Conservation (phyloP, 2,113 vertebrate genomes). For the Rhynchomys soricoides region DNA sequence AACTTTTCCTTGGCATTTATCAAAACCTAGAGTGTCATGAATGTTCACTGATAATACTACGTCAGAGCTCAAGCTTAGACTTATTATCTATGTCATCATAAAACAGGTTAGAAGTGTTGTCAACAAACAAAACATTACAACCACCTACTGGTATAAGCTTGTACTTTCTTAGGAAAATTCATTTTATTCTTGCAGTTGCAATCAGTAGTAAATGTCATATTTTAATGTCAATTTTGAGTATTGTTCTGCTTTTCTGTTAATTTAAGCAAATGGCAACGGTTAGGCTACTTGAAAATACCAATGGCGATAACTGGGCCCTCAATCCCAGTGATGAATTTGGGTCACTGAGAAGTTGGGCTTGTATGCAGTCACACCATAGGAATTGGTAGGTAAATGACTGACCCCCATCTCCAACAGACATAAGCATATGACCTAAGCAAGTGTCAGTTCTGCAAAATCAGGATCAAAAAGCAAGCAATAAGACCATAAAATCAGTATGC, state of each 20-base stretch:
- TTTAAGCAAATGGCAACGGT: constrained; percentile 39
- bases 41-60: constrained; percentile 24
- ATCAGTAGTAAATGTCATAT: constrained; percentile 39
- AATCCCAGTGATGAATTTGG: neutral
- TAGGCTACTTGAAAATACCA: constrained; percentile 25
- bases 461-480: constrained; percentile 41
- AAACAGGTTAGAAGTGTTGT: constrained; percentile 15
- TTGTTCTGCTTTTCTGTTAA: constrained; percentile 21
- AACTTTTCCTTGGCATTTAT: constrained; percentile 54
- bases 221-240: constrained; percentile 61
- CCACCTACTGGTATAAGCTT: neutral
- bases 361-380: neutral
- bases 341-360: neutral
- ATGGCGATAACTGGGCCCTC: neutral
- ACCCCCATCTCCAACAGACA: neutral
- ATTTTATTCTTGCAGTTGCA: neutral
- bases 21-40: neutral
- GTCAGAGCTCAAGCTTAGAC: neutral
- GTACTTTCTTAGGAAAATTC: constrained; percentile 10
- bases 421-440: constrained; percentile 49
- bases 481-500: neutral
- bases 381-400: constrained; percentile 27
- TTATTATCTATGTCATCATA: constrained; percentile 14
- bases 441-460: constrained; percentile 44
- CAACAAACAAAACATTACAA: constrained; percentile 24